Percentiles rank a stretch among this genome's conserved stretches.
phyloP scores from a whole-genome alignment of 2,797 vertebrate species.

The Sebastes hopkinsi region DNA sequence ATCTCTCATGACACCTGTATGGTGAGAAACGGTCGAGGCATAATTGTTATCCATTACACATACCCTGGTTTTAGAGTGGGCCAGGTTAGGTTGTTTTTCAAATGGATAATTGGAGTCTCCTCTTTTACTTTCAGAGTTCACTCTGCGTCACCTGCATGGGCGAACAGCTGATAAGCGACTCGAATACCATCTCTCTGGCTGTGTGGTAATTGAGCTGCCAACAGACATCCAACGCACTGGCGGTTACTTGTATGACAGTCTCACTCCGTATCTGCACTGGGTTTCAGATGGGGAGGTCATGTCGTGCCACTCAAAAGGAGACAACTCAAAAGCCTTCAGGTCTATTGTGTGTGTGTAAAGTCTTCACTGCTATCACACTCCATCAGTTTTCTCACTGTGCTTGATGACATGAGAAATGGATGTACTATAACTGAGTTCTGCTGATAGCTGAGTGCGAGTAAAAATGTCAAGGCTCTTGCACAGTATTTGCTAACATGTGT shows the following conservation, averaged over 20 bases:
- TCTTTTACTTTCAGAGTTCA: conserved; percentile 49
- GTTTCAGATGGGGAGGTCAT: conserved; percentile 45
- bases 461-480: conserved; percentile 24
- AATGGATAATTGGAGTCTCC: conserved; percentile 61
- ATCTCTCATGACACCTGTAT: not conserved
- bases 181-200: conserved; percentile 37
- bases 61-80: conserved; percentile 23
- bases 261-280: conserved; percentile 14
- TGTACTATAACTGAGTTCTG: conserved; percentile 22
- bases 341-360: conserved; percentile 9
- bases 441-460: conserved; percentile 1
- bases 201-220: conserved; percentile 72
- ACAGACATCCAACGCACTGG: conserved; percentile 39
- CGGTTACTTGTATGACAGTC: conserved; percentile 43
- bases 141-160: conserved; percentile 62
- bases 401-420: conserved; percentile 37
- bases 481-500: conserved; percentile 29
- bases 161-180: conserved; percentile 58
- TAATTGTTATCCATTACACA: conserved; percentile 51
- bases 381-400: conserved; percentile 26
- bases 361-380: conserved; percentile 30
- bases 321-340: conserved; percentile 35
- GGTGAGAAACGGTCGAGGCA: conserved; percentile 11
- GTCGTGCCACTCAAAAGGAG: conserved; percentile 59
- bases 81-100: conserved; percentile 56